Evolutionary conservation across 2,797 vertebrate genomes (phyloP).

Genomic region (Myotis planiceps): DNA sequence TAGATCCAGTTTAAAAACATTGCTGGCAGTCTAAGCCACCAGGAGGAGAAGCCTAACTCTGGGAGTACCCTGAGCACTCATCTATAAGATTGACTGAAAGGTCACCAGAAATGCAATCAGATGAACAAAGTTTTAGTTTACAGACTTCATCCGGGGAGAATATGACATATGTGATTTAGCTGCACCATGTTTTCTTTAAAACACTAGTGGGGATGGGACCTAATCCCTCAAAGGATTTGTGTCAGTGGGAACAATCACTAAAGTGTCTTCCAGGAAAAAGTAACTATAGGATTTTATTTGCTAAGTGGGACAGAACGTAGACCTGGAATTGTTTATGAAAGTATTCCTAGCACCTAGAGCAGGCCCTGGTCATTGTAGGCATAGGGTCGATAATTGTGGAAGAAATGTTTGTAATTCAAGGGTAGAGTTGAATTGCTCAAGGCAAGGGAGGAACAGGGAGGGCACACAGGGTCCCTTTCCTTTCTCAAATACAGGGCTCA

Average conservation of each 20-base stretch:
- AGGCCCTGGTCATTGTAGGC: too few species aligned
- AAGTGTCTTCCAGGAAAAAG: not conserved
- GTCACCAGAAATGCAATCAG: not conserved
- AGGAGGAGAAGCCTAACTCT: not conserved
- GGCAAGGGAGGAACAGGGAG: not conserved
- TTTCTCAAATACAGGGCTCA: not conserved
- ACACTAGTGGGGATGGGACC: not conserved
- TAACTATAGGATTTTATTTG: not conserved
- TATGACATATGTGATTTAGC: not conserved
- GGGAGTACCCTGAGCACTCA: not conserved
- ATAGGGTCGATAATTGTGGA: not conserved
- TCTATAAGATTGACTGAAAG: not conserved
- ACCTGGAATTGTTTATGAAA: not conserved
- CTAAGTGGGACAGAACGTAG: not conserved
- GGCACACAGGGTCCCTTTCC: not conserved
- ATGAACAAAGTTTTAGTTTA: not conserved
- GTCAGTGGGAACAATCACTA: not conserved
- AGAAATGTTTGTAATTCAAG: not conserved
- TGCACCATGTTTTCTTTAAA: not conserved
- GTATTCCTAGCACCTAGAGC: too few species aligned
- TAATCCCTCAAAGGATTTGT: not conserved
- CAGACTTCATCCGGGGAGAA: not conserved
- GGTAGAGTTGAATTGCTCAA: not conserved
- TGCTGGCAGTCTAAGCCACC: not conserved
- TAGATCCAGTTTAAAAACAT: not conserved